phyloP scores from a whole-genome alignment of 2,888 invertebrate species.

The Fabriciana adippe region DNA sequence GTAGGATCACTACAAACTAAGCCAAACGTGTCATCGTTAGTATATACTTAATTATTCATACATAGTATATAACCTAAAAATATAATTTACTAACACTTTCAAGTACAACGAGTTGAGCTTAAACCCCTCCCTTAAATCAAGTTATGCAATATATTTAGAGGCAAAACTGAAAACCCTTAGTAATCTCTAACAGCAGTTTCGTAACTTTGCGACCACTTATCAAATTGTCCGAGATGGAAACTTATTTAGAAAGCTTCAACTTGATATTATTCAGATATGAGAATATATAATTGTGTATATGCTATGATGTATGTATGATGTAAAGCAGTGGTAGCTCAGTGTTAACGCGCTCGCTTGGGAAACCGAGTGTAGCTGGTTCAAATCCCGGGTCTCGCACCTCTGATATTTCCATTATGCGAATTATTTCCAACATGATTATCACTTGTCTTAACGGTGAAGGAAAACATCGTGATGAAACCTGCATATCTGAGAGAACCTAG shows the following conservation, averaged over 20 bases:
- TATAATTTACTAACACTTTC: neutral
- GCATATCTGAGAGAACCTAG: too few relatives aligned
- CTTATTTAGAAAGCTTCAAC: conserved; percentile 28
- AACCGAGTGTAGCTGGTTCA: too few relatives aligned
- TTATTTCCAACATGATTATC: too few relatives aligned
- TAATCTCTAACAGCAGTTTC: conserved; percentile 39
- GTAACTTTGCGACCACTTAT: conserved; percentile 42
- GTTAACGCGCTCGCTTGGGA: too few relatives aligned
- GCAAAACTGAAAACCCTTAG: conserved; percentile 37
- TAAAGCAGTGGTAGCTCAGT: too few relatives aligned
- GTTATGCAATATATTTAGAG: conserved; percentile 33
- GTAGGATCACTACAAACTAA: too few relatives aligned
- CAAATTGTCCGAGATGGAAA: conserved; percentile 40
- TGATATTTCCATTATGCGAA: too few relatives aligned
- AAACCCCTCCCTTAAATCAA: conserved; percentile 20
- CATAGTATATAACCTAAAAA: neutral
- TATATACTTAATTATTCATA: neutral
- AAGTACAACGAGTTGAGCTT: conserved; percentile 7
- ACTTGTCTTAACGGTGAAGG: too few relatives aligned
- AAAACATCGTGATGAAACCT: too few relatives aligned
- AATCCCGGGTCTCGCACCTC: too few relatives aligned
- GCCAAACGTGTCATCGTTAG: too few relatives aligned
- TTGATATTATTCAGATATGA: conserved; percentile 7
- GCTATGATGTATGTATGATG: too few relatives aligned
- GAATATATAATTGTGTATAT: neutral